Conservation (phyloP, 2,888 invertebrate species). For the Iselma pallidipennis region DNA sequence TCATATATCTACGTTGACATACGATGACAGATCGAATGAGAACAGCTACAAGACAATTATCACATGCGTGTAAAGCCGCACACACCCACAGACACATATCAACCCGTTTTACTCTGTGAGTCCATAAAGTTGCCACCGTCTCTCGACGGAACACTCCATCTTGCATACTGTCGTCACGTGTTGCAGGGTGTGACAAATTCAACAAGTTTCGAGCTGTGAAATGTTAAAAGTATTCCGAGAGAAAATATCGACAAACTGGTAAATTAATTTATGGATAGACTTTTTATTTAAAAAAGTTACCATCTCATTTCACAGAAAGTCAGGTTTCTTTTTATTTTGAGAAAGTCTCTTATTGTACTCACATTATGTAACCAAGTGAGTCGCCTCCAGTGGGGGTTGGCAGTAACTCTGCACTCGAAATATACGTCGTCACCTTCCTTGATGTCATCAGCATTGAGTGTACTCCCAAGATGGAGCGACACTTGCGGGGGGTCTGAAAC, state of each 20-base stretch:
- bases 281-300: too few relatives aligned
- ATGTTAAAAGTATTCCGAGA: neutral
- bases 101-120: too few relatives aligned
- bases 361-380: constrained; percentile 88
- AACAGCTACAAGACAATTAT: constrained; percentile 20
- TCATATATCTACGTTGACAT: neutral
- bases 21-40: constrained; percentile 16
- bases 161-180: too few relatives aligned
- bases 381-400: constrained; percentile 83
- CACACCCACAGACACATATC: neutral
- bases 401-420: constrained; percentile 89
- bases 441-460: constrained; percentile 83
- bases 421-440: constrained; percentile 92
- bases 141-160: too few relatives aligned
- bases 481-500: constrained; percentile 84
- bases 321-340: neutral
- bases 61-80: neutral
- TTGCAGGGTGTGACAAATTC: neutral
- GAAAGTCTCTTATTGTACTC: constrained; percentile 58
- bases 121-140: too few relatives aligned
- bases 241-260: too few relatives aligned
- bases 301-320: too few relatives aligned
- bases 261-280: too few relatives aligned
- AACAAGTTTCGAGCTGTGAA: neutral
- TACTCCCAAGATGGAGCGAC: constrained; percentile 78